Conservation (phyloP, 2,797 vertebrate genomes). For the Acanthopagrus latus region DNA sequence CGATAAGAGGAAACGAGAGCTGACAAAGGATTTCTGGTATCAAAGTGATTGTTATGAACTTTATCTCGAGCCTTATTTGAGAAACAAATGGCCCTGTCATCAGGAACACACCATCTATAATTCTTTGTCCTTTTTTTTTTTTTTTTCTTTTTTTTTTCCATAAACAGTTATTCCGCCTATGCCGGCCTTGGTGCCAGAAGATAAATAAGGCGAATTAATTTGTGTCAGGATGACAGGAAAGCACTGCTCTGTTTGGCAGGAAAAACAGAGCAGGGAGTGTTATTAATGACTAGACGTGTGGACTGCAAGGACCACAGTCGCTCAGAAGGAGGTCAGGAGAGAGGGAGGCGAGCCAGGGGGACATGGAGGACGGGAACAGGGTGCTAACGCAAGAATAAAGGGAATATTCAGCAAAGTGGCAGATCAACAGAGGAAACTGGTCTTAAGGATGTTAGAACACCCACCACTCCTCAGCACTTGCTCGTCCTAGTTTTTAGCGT, state of each 20-base stretch:
- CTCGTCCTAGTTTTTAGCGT: conserved; percentile 56
- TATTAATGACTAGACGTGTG: conserved; percentile 80
- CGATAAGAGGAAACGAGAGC: conserved; percentile 49
- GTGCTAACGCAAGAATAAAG: conserved; percentile 60
- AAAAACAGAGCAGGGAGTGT: conserved; percentile 77
- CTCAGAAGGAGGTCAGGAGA: conserved; percentile 79
- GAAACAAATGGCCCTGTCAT: conserved; percentile 79
- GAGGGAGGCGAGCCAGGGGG: conserved; percentile 58
- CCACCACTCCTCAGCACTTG: conserved; percentile 28
- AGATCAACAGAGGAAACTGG: conserved; percentile 52
- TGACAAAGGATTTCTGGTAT: conserved; percentile 66
- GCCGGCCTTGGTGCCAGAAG: conserved; percentile 81
- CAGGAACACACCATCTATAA: conserved; percentile 77
- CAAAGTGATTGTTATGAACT: conserved; percentile 75
- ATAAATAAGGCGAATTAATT: conserved; percentile 88
- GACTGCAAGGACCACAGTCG: conserved; percentile 78
- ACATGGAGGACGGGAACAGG: conserved; percentile 33
- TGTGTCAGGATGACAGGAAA: conserved; percentile 82
- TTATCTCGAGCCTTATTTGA: conserved; percentile 73
- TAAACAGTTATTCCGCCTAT: conserved; percentile 81
- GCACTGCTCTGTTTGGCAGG: conserved; percentile 78
- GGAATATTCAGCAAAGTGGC: conserved; percentile 65
- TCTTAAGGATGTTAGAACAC: conserved; percentile 47
- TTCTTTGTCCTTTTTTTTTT: conserved; percentile 70
- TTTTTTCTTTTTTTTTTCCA: conserved; percentile 70